Evolutionary conservation across 2,888 invertebrate genomes (phyloP), one percentile per base, ranked within the genome.

Genomic region (Acronicta alni): DNA sequence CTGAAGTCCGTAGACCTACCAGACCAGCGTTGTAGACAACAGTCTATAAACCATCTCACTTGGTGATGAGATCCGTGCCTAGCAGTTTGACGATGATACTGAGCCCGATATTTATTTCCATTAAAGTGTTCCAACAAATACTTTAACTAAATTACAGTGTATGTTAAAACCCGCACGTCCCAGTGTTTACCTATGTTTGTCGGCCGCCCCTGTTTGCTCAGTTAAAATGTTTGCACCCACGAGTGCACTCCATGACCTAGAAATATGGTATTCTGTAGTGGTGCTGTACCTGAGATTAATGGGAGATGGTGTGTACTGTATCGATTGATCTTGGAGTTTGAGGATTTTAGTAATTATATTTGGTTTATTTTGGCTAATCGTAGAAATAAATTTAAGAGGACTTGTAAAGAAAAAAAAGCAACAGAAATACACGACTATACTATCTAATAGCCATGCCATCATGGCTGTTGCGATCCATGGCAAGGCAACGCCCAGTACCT

Each of bases 141-240:
- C 67, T 53, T 42, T 51, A 70, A 64, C 23, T 66, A 71, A 59
- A 68, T 68, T 55, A 71, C 55, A 51, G 51, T 59, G 38, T 55
- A 57, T 56, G 56, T 57, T 65, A 56, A 47, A 61, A 42, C 53
- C 20, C 44, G 17, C 42, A 26, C 58, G 56, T 47, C 64, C 77
- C 74, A 71, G 68, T 56, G 67, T 61, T 58, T 56, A 58, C 57
- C 75, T 61, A 67, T 81, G 83, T 84, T 79, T 81, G 77, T 82
- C 72, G 85, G 86, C 84, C 88, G 80, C 79, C 82, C 80, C 71
- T 90, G 90, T 91, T 90, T 91, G 89, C 75, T 64, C 80, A 75
- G 88, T 83, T 92, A 90, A 92, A 92, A 91, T 91, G 91, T 92
- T 91, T 92, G 86, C 88, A 56, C 70, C 60, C 77, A 52, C 68